Conservation (phyloP, 2,797 vertebrate species). For the Etheostoma nigrum region DNA sequence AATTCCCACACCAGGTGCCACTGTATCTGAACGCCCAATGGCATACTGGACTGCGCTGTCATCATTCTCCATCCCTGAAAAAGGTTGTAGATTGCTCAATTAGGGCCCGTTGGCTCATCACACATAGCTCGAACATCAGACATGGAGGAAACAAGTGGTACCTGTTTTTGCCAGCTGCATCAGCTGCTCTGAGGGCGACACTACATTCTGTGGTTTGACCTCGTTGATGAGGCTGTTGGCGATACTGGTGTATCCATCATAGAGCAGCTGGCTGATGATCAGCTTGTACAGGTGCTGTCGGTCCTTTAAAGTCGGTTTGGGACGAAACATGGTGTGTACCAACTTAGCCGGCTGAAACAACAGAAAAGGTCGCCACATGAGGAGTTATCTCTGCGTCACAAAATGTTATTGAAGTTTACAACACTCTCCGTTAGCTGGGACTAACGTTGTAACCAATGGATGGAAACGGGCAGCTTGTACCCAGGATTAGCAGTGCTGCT, state of each 20-base stretch:
- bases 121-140: not conserved
- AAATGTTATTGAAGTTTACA: not conserved
- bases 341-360: slow-evolving; percentile 25
- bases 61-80: slow-evolving; percentile 97
- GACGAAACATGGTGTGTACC: slow-evolving; percentile 89
- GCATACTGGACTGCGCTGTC: slow-evolving; percentile 96
- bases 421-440: not conserved
- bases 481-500: slow-evolving; percentile 37
- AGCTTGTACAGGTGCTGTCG: slow-evolving; percentile 96
- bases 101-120: not conserved
- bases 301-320: slow-evolving; percentile 96
- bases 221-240: slow-evolving; percentile 95
- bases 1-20: slow-evolving; percentile 95
- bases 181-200: slow-evolving; percentile 96
- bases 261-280: slow-evolving; percentile 97
- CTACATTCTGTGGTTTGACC: slow-evolving; percentile 93
- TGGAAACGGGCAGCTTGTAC: slow-evolving; percentile 1
- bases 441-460: slow-evolving; percentile 38
- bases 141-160: slow-evolving; percentile 55
- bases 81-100: not conserved
- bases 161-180: slow-evolving; percentile 97
- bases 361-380: slow-evolving; percentile 10
- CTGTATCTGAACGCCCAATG: slow-evolving; percentile 95
- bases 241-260: slow-evolving; percentile 95
- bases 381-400: not conserved